Evolutionary conservation across 1,140 invertebrate genomes (phyloP).

Genomic region (Aphaenogaster rudis): DNA sequence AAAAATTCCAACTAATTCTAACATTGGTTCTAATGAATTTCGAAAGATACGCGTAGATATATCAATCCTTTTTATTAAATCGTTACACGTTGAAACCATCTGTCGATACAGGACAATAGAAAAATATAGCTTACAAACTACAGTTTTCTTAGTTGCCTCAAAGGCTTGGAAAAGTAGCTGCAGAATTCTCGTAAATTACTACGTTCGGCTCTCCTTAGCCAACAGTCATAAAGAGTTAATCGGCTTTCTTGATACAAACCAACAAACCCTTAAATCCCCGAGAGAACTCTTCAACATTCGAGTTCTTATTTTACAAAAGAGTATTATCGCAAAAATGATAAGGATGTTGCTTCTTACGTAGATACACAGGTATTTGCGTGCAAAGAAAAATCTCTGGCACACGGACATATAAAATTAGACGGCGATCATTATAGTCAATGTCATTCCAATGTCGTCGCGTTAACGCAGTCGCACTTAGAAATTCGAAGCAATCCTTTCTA

Average conservation of each 20-base stretch:
- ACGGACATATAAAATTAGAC: background rate
- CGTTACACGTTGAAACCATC: constrained; percentile 8
- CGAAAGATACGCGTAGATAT: background rate
- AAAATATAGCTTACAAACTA: constrained; percentile 47
- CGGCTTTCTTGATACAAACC: background rate
- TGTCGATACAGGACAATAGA: background rate
- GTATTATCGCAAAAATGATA: background rate
- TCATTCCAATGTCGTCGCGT: background rate
- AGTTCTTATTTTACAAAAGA: background rate
- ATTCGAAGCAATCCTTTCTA: background rate
- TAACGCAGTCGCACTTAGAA: background rate
- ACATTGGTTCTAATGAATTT: background rate
- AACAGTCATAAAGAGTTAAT: background rate
- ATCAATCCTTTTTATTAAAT: constrained; percentile 26
- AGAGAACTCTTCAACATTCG: background rate
- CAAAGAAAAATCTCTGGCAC: background rate
- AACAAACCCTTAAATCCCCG: background rate
- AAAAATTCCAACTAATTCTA: background rate
- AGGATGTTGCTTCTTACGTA: background rate
- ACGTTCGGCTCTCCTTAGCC: background rate
- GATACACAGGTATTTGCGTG: background rate
- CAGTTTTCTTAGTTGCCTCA: background rate
- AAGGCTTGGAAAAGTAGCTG: background rate
- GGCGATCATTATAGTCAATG: background rate
- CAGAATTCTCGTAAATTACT: background rate